A percentile compares a stretch with the other conserved stretches of the same genome.
These are phyloP conservation scores for Tortricodes alternella DNA, from an alignment of 2,888 invertebrate genomes.

Conservation along the genomic window DNA sequence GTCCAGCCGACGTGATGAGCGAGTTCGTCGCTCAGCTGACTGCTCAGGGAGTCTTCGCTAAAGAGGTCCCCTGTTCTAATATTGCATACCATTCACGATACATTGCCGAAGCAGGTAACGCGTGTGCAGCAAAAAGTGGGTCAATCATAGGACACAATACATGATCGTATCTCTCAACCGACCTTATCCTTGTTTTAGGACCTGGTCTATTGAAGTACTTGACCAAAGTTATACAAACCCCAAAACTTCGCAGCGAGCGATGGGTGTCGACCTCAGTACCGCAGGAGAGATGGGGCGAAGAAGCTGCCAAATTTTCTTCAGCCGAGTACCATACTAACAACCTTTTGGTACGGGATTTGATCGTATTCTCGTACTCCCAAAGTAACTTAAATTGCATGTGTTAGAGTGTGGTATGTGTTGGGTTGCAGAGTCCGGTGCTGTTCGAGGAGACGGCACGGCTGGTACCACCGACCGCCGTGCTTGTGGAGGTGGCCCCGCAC, in stretches of 20 bases:
- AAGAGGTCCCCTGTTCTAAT: slow-evolving; percentile 82
- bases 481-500: slow-evolving; percentile 93
- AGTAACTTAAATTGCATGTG: no score
- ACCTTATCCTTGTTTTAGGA: slow-evolving; percentile 48
- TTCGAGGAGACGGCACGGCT: slow-evolving; percentile 89
- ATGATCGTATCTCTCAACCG: no score
- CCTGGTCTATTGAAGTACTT: slow-evolving; percentile 80
- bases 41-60: slow-evolving; percentile 34
- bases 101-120: slow-evolving; percentile 80
- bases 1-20: slow-evolving; percentile 82
- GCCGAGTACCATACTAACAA: slow-evolving; percentile 93
- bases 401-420: neutral
- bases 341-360: slow-evolving; percentile 74
- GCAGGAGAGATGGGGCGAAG: slow-evolving; percentile 80
- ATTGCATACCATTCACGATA: slow-evolving; percentile 92
- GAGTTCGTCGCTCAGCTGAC: slow-evolving; percentile 69
- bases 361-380: no score
- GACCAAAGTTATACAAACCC: slow-evolving; percentile 83
- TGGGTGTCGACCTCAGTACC: slow-evolving; percentile 95
- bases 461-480: slow-evolving; percentile 88
- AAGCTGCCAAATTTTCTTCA: slow-evolving; percentile 80
- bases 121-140: neutral
- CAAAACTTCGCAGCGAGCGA: slow-evolving; percentile 85
- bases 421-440: slow-evolving; percentile 76
- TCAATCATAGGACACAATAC: neutral